Base-by-base conservation (phyloP, 2,797 vertebrate genomes). In the Pteronotus mesoamericanus region DNA sequence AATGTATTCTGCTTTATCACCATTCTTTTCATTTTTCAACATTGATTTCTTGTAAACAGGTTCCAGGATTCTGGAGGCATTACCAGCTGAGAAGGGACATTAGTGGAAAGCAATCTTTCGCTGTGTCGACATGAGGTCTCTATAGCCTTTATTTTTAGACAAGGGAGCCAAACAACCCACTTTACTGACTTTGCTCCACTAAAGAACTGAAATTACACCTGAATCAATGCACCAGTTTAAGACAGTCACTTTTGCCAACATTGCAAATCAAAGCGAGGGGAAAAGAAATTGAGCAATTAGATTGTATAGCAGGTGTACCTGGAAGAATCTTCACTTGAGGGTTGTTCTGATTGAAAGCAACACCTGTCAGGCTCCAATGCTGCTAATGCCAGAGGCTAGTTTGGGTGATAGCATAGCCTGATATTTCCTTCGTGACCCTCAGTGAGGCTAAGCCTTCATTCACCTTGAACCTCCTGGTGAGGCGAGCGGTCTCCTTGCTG, bases 21-120 rank as follows among this genome's bases (percentile, higher is more conserved):
- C 24, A 12, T 44, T 59, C 75, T 84, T 93, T 83, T 95, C 44
- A 48, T 68, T 72, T 82, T 86, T 84, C 18, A 2, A 14, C 94
- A 93, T 29, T n/a, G 86, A 94, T 92, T 93, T 93, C 75, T 89
- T 89, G 29, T 85, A 86, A 93, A 61, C 14, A 64, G 64, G 32
- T 64, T 84, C 79, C 57, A 42, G 72, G 75, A 74, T 91, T 92
- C 29, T 57, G 15, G 78, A 75, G 51, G 46, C 68, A 71, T 72
- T 74, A 37, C 42, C 66, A 19, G 14, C 57, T 34, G 29, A 88
- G 82, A 91, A 85, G 59, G 29, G n/a, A 72, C 61, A 74, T 75
- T 77, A 82, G 68, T 19, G 88, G 71, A 80, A 82, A 72, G 39
- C 18, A 71, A 7, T 68, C 57, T 34, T 94, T 57, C 71, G n/a